Percentiles rank a stretch among this genome's conserved stretches.
phyloP scores from a whole-genome alignment of 2,888 invertebrate genomes.

The Brenthis ino region DNA sequence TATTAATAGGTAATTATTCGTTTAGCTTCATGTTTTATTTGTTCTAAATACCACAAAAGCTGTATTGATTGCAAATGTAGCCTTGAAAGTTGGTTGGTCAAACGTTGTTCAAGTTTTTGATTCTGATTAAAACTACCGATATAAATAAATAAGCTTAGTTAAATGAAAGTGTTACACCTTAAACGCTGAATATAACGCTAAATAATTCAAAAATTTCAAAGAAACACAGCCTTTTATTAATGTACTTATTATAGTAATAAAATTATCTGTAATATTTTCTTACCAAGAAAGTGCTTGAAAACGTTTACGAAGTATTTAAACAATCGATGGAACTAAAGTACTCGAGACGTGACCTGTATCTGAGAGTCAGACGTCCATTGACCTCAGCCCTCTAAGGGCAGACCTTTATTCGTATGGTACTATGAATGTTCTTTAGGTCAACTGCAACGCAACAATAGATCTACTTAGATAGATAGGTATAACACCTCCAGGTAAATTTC shows the following conservation, averaged over 20 bases:
- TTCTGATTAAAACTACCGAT: constrained; percentile 11
- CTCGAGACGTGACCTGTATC: constrained; percentile 47
- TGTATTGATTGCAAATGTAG: constrained; percentile 31
- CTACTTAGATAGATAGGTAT: no score
- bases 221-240: no score
- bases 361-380: constrained; percentile 65
- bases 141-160: neutral
- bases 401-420: constrained; percentile 45
- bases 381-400: constrained; percentile 53
- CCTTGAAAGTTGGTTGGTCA: constrained; percentile 31
- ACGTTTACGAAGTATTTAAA: constrained; percentile 5
- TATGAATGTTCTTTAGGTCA: constrained; percentile 7
- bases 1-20: neutral
- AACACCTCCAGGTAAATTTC: no score
- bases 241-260: no score
- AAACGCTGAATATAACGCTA: neutral
- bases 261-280: no score
- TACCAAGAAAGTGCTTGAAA: no score
- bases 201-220: neutral
- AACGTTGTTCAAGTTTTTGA: constrained; percentile 32
- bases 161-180: constrained; percentile 13
- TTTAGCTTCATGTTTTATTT: constrained; percentile 5
- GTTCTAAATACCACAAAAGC: constrained; percentile 22
- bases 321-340: constrained; percentile 16
- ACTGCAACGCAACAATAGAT: no score